A percentile compares a stretch with the other conserved stretches of the same genome.
Conservation (phyloP, 2,888 invertebrate genomes). For the Exocentrus adspersus region DNA sequence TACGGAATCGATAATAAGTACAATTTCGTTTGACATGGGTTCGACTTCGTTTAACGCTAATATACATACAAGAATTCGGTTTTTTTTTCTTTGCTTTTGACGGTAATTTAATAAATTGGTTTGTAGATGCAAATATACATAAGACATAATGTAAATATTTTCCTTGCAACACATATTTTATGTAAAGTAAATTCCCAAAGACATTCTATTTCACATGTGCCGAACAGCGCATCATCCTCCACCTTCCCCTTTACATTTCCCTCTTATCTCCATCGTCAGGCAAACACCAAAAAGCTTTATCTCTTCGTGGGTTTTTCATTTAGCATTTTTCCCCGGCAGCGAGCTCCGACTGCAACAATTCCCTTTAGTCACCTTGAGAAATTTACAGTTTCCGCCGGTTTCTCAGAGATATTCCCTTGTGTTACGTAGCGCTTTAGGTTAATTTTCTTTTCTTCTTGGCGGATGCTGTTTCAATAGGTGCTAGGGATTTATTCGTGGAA, state of each 20-base stretch:
- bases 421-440: not conserved
- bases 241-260: conserved; percentile 1
- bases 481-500: not conserved
- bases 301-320: conserved; percentile 13
- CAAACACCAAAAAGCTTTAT: conserved; percentile 8
- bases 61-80: too few species aligned
- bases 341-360: conserved; percentile 12
- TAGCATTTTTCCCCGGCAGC: conserved; percentile 3
- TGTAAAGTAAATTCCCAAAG: too few species aligned
- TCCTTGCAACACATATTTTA: too few species aligned
- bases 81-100: too few species aligned
- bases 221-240: not conserved
- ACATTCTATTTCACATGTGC: not conserved
- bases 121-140: too few species aligned
- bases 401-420: conserved; percentile 7
- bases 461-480: not conserved
- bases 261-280: conserved; percentile 1
- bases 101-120: too few species aligned
- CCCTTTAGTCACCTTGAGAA: conserved; percentile 17
- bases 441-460: conserved; percentile 13
- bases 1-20: too few species aligned
- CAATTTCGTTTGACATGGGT: too few species aligned
- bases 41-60: too few species aligned
- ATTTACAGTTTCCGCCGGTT: conserved; percentile 19
- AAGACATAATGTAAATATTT: too few species aligned